Percentiles rank a stretch among this genome's conserved stretches.
phyloP scores from a whole-genome alignment of 2,888 invertebrate species.

The Hemaris fuciformis region DNA sequence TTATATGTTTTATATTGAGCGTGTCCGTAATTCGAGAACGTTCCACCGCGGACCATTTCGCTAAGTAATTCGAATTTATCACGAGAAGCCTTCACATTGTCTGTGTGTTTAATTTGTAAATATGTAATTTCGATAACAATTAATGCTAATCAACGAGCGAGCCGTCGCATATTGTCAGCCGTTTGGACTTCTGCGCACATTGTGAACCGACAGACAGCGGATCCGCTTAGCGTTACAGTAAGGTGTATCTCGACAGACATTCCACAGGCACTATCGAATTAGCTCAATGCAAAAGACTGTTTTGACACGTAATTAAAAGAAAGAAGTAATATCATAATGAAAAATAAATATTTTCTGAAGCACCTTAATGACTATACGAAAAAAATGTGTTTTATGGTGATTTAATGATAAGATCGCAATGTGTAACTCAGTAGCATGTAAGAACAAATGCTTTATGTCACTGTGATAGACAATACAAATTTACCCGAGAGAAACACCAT shows the following conservation, averaged over 20 bases:
- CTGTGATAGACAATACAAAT: slow-evolving; percentile 78
- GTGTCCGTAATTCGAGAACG: slow-evolving; percentile 38
- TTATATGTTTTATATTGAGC: slow-evolving; percentile 18
- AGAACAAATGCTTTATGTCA: slow-evolving; percentile 80
- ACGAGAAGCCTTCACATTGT: slow-evolving; percentile 64
- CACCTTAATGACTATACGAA: slow-evolving; percentile 70
- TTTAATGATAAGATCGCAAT: slow-evolving; percentile 76
- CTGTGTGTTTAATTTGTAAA: slow-evolving; percentile 74
- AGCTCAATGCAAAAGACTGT: slow-evolving; percentile 79
- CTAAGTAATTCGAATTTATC: slow-evolving; percentile 59
- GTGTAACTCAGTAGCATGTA: slow-evolving; percentile 79
- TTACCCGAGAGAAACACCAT: slow-evolving; percentile 70
- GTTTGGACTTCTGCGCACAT: slow-evolving; percentile 76
- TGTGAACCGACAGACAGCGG: slow-evolving; percentile 28
- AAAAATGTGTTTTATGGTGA: slow-evolving; percentile 74
- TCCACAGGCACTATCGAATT: slow-evolving; percentile 74
- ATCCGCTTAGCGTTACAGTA: slow-evolving; percentile 28
- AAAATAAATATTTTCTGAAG: slow-evolving; percentile 75
- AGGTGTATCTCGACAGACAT: slow-evolving; percentile 64
- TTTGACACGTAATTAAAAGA: slow-evolving; percentile 66
- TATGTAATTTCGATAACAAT: slow-evolving; percentile 71
- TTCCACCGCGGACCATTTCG: slow-evolving; percentile 55
- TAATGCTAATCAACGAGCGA: slow-evolving; percentile 72
- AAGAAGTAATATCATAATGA: slow-evolving; percentile 63
- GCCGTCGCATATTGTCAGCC: slow-evolving; percentile 64